Evolutionary conservation across 2,113 vertebrate species (phyloP).

Genomic region (Eulacestoma nigropectus): DNA sequence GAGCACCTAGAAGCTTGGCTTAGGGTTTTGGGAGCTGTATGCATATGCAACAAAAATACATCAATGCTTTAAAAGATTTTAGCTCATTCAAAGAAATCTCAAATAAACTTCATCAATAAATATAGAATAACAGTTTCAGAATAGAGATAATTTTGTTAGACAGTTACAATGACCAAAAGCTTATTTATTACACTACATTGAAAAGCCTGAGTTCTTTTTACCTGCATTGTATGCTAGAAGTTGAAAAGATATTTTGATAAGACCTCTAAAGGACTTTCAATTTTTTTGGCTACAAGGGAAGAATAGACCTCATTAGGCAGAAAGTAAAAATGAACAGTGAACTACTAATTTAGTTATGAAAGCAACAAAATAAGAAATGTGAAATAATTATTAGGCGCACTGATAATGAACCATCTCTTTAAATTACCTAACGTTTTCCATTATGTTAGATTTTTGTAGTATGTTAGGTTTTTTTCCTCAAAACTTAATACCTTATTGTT

Average conservation of each 20-base stretch:
- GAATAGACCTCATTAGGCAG: background rate
- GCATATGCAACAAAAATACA: background rate
- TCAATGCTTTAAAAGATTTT: background rate
- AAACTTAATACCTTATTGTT: background rate
- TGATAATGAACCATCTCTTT: background rate
- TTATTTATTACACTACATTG: background rate
- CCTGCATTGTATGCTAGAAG: background rate
- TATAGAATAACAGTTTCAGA: background rate
- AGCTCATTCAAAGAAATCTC: background rate
- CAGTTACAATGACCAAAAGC: background rate
- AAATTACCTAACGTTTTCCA: background rate
- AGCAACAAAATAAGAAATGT: background rate
- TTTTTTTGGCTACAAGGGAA: background rate
- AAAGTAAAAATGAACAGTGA: background rate
- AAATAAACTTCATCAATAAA: background rate
- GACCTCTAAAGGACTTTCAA: background rate
- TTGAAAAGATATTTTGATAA: background rate
- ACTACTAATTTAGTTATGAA: background rate
- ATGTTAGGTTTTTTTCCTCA: rapidly evolving
- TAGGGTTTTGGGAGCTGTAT: background rate
- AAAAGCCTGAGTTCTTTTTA: background rate
- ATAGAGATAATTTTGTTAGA: background rate
- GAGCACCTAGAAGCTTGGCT: background rate
- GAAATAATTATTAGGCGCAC: background rate
- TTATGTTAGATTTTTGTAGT: background rate